Base-by-base conservation (phyloP, 1,140 invertebrate genomes). In the Drosophila simulans region DNA sequence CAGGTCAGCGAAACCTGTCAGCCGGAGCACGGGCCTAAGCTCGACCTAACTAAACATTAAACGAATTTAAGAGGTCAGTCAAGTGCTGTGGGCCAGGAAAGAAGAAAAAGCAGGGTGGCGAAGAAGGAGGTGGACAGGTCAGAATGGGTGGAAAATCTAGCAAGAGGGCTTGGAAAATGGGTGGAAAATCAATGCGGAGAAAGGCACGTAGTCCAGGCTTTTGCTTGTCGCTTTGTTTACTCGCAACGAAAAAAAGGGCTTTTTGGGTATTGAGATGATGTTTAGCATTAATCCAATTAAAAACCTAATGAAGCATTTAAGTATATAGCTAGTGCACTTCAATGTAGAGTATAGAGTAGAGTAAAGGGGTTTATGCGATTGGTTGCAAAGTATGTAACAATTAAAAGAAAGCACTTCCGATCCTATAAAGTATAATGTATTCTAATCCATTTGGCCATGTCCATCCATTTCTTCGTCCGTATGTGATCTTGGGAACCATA, bases 11-110 rank as follows among this genome's bases (percentile, higher is more conserved):
- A 37, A 35, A 45, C 37, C 76, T 75, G 75, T 83, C 80, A 73
- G 80, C 53, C 59, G 34, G 17, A 11, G 51, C 58, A 55, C 45
- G 55, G 56, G 56, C 54, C 73, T 76, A 57, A 77, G 63, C 64
- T 60, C 80, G 70, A 88, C 83, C 83, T 86, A 88, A 88, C 83
- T 88, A 88, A 88, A 86, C 77, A 86, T 88, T 88, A 76, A 88
- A 72, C 56, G 79, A 88, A 88, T 88, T 88, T 75, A 79, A 70
- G 75, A 83, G 83, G 84, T 88, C 83, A 88, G 75, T 79, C 70
- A 62, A 82, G 75, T 49, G 78, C 56, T 45, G 34, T 27, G 43
- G 15, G 51, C 64, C 42, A 39, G 39, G 35, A 45, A 10, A 15
- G 37, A 2, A 10, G 39, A 3, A 34, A 34, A 10, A 25, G 34